A percentile compares a stretch with the other conserved stretches of the same genome.
phyloP scores from a whole-genome alignment of 2,797 vertebrate genomes.

The Megalops cyprinoides region DNA sequence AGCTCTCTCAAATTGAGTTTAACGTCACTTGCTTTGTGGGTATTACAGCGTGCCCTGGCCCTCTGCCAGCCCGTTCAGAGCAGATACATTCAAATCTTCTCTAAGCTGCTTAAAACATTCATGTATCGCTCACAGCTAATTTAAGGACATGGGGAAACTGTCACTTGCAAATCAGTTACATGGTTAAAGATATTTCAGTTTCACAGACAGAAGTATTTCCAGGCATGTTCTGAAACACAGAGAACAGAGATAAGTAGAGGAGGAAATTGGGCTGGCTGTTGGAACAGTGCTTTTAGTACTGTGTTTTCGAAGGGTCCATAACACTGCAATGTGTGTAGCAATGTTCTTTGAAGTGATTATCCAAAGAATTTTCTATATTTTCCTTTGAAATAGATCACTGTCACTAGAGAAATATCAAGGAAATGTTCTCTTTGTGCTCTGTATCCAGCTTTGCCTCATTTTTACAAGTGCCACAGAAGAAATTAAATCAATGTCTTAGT shows the following conservation, averaged over 20 bases:
- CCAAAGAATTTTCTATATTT: conserved; percentile 43
- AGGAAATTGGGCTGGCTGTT: conserved; percentile 57
- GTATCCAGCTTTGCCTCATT: too few relatives aligned
- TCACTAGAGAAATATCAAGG: conserved; percentile 66
- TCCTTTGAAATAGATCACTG: conserved; percentile 61
- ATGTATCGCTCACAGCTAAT: conserved; percentile 86
- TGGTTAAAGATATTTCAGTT: conserved; percentile 76
- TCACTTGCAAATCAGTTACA: conserved; percentile 82
- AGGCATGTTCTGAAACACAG: conserved; percentile 69
- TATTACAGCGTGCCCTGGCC: conserved; percentile 81
- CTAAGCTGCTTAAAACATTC: conserved; percentile 94
- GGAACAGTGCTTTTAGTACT: conserved; percentile 64
- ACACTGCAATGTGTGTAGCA: conserved; percentile 59
- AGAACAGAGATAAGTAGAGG: conserved; percentile 48
- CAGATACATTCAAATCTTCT: conserved; percentile 90
- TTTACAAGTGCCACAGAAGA: too few relatives aligned
- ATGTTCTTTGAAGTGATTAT: conserved; percentile 58
- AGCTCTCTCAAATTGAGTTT: conserved; percentile 80
- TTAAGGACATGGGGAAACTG: conserved; percentile 85
- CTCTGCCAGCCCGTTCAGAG: conserved; percentile 78
- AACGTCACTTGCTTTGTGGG: conserved; percentile 81
- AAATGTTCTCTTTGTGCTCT: conserved; percentile 47
- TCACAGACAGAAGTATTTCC: conserved; percentile 74
- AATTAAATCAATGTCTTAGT: too few relatives aligned
- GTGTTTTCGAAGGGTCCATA: conserved; percentile 66